phyloP scores from a whole-genome alignment of 2,888 invertebrate species.

The Pheosia gnoma region DNA sequence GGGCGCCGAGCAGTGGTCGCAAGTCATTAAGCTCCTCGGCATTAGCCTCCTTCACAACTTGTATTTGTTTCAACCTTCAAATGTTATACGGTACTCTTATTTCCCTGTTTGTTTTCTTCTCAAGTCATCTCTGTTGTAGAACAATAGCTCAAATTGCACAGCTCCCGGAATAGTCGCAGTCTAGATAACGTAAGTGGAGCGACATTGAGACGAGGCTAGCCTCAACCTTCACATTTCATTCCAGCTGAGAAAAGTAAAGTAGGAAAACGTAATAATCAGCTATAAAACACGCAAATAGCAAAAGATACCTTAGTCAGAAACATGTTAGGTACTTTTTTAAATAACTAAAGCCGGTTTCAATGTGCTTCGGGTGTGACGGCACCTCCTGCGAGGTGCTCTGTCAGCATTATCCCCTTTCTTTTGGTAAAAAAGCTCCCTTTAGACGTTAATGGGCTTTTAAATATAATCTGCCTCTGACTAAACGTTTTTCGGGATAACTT shows the following conservation, averaged over 20 bases:
- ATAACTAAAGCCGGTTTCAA: neutral
- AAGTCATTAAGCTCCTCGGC: no score
- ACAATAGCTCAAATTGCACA: neutral
- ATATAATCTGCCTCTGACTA: constrained; percentile 6
- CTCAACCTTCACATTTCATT: constrained; percentile 1
- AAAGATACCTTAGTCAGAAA: neutral
- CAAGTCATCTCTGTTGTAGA: neutral
- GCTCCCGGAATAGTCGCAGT: neutral
- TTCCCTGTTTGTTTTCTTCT: no score
- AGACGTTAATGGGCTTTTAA: constrained; percentile 14
- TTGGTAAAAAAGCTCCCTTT: neutral
- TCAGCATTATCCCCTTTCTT: constrained; percentile 3
- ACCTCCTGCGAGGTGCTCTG: neutral
- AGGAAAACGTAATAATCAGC: neutral
- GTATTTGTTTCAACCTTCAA: no score
- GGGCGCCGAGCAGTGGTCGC: no score
- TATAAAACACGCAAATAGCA: neutral
- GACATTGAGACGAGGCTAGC: constrained; percentile 3
- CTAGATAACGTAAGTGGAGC: neutral
- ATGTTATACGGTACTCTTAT: no score
- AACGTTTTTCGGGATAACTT: neutral
- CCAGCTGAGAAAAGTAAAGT: neutral
- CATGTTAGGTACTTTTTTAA: neutral
- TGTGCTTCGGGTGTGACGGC: neutral
- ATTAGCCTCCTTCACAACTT: no score